phyloP scores from a whole-genome alignment of 2,113 vertebrate species.

The Misgurnus mizolepis region DNA sequence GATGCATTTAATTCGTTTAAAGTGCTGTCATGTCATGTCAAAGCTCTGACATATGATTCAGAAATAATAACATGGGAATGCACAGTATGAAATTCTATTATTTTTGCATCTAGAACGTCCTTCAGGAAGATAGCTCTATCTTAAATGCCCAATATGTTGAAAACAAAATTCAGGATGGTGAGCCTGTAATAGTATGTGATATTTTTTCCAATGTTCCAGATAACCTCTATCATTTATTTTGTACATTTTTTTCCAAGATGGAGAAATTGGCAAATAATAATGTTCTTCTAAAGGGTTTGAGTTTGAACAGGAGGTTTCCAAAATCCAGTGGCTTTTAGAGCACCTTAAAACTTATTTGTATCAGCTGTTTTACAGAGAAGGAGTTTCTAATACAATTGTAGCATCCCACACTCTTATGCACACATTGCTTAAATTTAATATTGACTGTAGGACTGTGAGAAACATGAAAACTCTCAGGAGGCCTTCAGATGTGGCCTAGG shows the following conservation, averaged over 20 bases:
- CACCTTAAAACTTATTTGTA: not conserved
- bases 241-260: not conserved
- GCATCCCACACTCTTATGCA: not conserved
- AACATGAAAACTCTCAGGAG: not conserved
- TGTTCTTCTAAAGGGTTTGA: not conserved
- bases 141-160: slow-evolving; percentile 12
- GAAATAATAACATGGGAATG: not conserved
- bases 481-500: not conserved
- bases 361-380: not conserved
- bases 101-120: slow-evolving; percentile 29
- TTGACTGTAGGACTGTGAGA: not conserved
- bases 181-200: not conserved
- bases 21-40: not conserved
- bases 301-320: not conserved
- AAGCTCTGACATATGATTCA: not conserved
- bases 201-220: not conserved
- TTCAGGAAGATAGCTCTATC: slow-evolving; percentile 29
- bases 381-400: slow-evolving; percentile 5
- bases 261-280: not conserved
- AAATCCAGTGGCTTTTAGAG: not conserved
- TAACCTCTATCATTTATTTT: not conserved
- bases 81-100: slow-evolving; percentile 4
- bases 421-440: slow-evolving; percentile 15
- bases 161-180: not conserved
- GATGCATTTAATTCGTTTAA: slow-evolving; percentile 1